Base-by-base conservation (phyloP, 2,888 invertebrate species). In the Aphrophora alni region DNA sequence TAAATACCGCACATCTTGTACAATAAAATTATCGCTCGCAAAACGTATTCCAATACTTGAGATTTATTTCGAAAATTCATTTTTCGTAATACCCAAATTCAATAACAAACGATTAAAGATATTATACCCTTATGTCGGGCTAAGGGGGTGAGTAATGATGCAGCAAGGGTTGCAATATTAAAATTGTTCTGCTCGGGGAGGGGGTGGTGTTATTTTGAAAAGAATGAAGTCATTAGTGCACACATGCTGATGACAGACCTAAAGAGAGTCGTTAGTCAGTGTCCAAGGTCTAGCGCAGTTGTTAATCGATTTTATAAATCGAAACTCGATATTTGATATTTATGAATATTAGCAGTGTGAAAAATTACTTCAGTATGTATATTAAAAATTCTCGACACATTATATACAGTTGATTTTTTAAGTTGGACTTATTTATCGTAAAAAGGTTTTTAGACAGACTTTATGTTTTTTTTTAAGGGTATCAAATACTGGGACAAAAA, bases 81-180 rank as follows among this genome's bases (percentile, higher is more conserved):
- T 59, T 59, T 59, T 59, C 59, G 21, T 59, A 59, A 21, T 59
- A 59, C 21, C 59, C 21, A 59, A 59, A 59, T 59, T 59, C 59
- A 59, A 59, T 59, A 59, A 59, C n/a, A 59, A 59, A 21, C 59
- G 59, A 59, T 59, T 59, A 59, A 59, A 59, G 59, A 59, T 59
- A 59, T 21, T 59, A n/a, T 14, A 14, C 17, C 44, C 44, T 14
- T 14, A 14, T n/a, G n/a, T n/a, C n/a, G 33, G 33, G 3, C 5
- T 33, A 10, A 59, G 59, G 59, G 59, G n/a, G n/a, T 59, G 59
- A 59, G 59, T 59, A 59, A 59, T 59, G 59, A 59, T 59, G 59
- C 59, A 21, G 59, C 59, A 59, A 59, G 59, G 59, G 59, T 59
- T 59, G 59, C 59, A 59, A 59, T 59, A 59, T 59, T 59, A 59